Percentiles rank a stretch among this genome's conserved stretches.
phyloP scores from a whole-genome alignment of 1,140 invertebrate species.

The Drosophila setifemur region DNA sequence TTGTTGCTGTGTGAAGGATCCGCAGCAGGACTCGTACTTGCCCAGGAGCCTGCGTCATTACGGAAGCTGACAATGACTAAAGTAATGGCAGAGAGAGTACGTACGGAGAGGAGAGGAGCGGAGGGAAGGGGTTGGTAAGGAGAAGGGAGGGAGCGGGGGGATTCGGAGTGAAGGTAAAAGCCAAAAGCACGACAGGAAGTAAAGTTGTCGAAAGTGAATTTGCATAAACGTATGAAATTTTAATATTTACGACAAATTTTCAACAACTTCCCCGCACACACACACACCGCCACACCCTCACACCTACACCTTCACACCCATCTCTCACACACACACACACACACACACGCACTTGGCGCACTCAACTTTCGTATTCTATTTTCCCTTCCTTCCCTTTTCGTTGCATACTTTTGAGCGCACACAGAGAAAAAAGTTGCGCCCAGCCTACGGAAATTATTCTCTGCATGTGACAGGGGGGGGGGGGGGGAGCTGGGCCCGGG shows the following conservation, averaged over 20 bases:
- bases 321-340: neutral
- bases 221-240: slow-evolving; percentile 79
- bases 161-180: slow-evolving; percentile 7
- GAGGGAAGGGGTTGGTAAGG: neutral
- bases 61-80: slow-evolving; percentile 42
- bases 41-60: slow-evolving; percentile 34
- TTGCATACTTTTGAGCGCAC: slow-evolving; percentile 27
- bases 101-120: neutral
- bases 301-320: too few relatives aligned
- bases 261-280: slow-evolving; percentile 20
- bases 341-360: neutral
- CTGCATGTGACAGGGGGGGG: neutral
- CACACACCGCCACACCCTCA: neutral
- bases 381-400: slow-evolving; percentile 3
- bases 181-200: slow-evolving; percentile 56
- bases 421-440: slow-evolving; percentile 23
- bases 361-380: neutral
- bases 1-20: neutral
- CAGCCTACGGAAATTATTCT: neutral
- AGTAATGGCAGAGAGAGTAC: slow-evolving; percentile 4
- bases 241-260: slow-evolving; percentile 79
- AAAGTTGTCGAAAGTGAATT: slow-evolving; percentile 74
- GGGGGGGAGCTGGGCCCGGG: neutral
- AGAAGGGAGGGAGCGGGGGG: neutral
- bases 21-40: neutral